These are phyloP conservation scores for Seriola rivoliana DNA, from an alignment of 2,113 vertebrate genomes.

Conservation along the genomic window DNA sequence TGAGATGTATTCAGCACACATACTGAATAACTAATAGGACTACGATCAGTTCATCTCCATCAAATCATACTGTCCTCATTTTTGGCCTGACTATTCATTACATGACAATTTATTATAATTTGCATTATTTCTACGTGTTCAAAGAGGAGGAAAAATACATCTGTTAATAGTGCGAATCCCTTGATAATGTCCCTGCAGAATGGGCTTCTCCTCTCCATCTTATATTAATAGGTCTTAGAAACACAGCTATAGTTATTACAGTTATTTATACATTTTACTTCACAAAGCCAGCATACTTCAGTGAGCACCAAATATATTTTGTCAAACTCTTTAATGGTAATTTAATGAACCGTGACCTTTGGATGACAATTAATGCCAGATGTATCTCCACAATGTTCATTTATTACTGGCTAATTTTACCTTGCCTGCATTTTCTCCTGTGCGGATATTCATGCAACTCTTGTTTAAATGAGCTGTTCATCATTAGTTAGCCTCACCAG, in stretches of 20 bases:
- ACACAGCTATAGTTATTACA: constrained; percentile 77
- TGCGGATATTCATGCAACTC: constrained; percentile 70
- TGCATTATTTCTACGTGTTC: constrained; percentile 79
- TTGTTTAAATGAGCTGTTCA: constrained; percentile 74
- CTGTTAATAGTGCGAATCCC: constrained; percentile 76
- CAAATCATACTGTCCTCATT: constrained; percentile 65
- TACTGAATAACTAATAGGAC: constrained; percentile 66
- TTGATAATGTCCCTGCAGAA: constrained; percentile 75
- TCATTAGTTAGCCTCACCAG: constrained; percentile 77
- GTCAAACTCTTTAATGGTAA: constrained; percentile 83
- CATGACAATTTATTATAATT: constrained; percentile 79
- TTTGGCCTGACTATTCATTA: constrained; percentile 75
- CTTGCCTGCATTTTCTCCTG: constrained; percentile 68
- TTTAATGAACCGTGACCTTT: constrained; percentile 83
- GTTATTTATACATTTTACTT: constrained; percentile 83
- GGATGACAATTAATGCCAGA: constrained; percentile 82
- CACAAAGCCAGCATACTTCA: constrained; percentile 81
- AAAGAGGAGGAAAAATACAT: constrained; percentile 82
- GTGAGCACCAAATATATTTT: constrained; percentile 82
- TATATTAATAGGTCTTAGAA: constrained; percentile 78
- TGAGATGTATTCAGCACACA: constrained; percentile 61
- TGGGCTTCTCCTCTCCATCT: constrained; percentile 63
- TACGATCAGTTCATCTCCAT: constrained; percentile 63
- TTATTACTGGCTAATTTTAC: constrained; percentile 82
- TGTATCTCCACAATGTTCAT: constrained; percentile 78